A percentile compares a stretch with the other conserved stretches of the same genome.
Conservation (phyloP, 1,140 invertebrate species). For the Araneus ventricosus region DNA sequence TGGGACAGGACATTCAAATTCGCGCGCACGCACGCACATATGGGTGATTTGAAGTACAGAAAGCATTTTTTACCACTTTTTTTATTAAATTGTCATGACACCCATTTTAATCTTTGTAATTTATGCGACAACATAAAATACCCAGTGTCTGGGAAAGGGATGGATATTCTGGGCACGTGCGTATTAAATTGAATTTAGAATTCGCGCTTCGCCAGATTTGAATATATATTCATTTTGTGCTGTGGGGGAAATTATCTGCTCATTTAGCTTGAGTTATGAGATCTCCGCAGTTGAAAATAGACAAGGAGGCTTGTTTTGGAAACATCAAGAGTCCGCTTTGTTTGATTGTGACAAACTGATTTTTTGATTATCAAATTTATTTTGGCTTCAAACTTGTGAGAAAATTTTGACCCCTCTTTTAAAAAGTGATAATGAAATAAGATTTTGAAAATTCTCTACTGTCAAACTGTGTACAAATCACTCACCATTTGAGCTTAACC, state of each 20-base stretch:
- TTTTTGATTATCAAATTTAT: too few species aligned
- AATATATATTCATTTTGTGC: neutral
- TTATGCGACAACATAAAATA: constrained; percentile 15
- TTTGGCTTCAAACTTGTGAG: too few species aligned
- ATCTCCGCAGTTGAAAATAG: neutral
- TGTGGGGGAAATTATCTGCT: neutral
- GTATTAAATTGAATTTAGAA: neutral
- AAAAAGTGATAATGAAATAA: too few species aligned
- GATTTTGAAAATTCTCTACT: too few species aligned
- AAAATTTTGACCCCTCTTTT: too few species aligned
- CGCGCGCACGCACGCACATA: neutral
- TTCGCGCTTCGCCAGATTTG: neutral
- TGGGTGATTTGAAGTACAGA: neutral
- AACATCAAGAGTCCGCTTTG: too few species aligned
- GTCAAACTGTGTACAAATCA: too few species aligned
- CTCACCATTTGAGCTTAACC: too few species aligned
- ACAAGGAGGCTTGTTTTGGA: too few species aligned
- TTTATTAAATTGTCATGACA: neutral
- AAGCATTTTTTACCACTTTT: neutral
- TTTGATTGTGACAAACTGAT: too few species aligned
- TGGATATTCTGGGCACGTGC: neutral
- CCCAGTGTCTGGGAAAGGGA: neutral
- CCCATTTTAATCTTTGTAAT: constrained; percentile 22
- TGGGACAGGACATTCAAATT: neutral
- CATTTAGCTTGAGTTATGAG: neutral